These are phyloP conservation scores for Cyprinodon variegatus DNA, from an alignment of 2,113 vertebrate species.

Conservation along the genomic window DNA sequence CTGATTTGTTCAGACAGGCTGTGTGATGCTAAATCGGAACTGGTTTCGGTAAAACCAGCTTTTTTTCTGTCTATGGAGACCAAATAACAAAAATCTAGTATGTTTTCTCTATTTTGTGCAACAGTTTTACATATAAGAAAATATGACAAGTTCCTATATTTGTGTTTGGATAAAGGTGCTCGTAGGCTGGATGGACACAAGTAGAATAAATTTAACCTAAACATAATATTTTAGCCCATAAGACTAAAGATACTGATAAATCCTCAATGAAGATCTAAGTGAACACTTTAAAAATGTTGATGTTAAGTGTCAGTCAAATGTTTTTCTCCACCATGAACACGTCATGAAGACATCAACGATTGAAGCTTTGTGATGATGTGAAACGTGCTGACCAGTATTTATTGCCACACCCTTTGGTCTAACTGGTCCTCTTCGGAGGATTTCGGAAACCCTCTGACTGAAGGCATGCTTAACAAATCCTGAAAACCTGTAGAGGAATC, in stretches of 20 bases:
- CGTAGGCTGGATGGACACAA: background rate
- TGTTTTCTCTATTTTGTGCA: background rate
- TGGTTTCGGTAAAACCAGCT: no score
- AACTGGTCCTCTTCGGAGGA: background rate
- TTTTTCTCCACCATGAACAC: background rate
- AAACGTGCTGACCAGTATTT: background rate
- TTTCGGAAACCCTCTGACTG: background rate
- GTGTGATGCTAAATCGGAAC: no score
- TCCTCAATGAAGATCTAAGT: background rate
- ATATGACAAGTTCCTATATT: background rate
- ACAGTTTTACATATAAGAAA: no score
- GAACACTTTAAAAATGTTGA: background rate
- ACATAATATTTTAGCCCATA: no score
- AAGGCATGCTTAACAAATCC: constrained; percentile 24
- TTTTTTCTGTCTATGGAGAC: background rate
- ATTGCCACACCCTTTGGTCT: background rate
- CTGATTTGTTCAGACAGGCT: no score
- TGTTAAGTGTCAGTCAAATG: background rate
- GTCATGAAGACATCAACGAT: no score
- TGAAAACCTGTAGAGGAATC: constrained; percentile 6
- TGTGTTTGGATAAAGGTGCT: no score
- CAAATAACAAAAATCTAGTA: background rate
- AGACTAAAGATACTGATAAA: no score
- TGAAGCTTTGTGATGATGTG: background rate
- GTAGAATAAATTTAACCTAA: no score